These are phyloP conservation scores for Pachyramphus minor DNA, from an alignment of 2,113 vertebrate genomes.

Conservation along the genomic window DNA sequence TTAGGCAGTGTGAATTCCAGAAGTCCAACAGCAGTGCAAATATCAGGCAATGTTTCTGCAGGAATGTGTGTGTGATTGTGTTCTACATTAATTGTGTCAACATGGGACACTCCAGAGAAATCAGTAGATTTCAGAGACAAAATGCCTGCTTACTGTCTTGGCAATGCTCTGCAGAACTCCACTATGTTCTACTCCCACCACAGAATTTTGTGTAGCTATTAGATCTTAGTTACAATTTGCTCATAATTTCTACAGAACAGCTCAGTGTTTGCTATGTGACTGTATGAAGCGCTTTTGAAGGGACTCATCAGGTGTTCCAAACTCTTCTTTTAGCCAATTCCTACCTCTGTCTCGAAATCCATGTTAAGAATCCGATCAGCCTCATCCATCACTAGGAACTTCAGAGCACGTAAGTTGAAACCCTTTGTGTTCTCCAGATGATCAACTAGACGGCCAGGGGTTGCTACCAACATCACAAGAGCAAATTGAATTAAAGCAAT, in stretches of 20 bases:
- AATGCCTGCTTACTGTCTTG: neutral
- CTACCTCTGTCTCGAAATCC: slow-evolving; percentile 98
- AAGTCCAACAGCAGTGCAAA: neutral
- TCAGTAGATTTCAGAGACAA: neutral
- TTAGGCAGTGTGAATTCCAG: neutral
- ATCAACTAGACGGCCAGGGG: slow-evolving; percentile 92
- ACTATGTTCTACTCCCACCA: neutral
- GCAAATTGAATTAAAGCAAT: neutral
- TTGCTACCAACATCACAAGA: slow-evolving; percentile 73
- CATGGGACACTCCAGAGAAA: neutral
- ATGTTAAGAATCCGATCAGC: slow-evolving; percentile 97
- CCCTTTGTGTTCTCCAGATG: slow-evolving; percentile 98
- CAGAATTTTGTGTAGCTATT: neutral
- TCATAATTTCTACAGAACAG: neutral
- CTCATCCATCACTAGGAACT: slow-evolving; percentile 96
- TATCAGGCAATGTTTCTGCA: neutral
- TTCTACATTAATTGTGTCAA: neutral
- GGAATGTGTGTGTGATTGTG: rapidly evolving
- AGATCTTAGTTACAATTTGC: neutral
- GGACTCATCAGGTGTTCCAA: neutral
- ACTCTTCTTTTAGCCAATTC: neutral
- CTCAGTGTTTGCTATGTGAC: neutral
- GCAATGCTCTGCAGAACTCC: neutral
- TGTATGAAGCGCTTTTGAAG: rapidly evolving
- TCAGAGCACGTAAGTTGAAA: slow-evolving; percentile 89